Evolutionary conservation across 2,797 vertebrate species (phyloP).

Genomic region (Pangasius mekongensis): DNA sequence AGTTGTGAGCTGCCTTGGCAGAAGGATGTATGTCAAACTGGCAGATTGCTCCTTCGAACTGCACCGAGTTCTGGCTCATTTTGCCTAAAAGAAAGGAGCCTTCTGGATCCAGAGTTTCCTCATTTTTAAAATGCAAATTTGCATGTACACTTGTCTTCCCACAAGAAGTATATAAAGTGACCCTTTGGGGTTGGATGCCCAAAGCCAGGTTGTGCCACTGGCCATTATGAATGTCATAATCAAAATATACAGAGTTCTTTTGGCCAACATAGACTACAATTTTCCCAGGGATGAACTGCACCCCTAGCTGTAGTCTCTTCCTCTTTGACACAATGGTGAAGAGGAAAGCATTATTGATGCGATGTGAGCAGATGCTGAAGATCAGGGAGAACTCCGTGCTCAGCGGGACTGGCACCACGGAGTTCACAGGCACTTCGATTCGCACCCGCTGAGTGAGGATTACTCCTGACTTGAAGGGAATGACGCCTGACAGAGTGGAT

Average conservation of each 20-base stretch:
- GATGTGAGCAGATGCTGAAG: slow-evolving; percentile 90
- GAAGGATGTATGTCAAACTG: slow-evolving; percentile 97
- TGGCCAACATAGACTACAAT: slow-evolving; percentile 85
- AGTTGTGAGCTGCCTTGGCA: slow-evolving; percentile 92
- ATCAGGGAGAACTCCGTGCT: slow-evolving; percentile 84
- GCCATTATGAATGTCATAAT: slow-evolving; percentile 90
- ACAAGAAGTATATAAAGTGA: slow-evolving; percentile 89
- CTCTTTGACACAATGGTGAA: slow-evolving; percentile 85
- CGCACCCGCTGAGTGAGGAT: slow-evolving; percentile 89
- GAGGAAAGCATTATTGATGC: slow-evolving; percentile 92
- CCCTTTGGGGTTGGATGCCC: slow-evolving; percentile 79
- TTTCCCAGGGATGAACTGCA: slow-evolving; percentile 88
- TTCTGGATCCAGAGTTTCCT: slow-evolving; percentile 82
- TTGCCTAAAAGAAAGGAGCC: slow-evolving; percentile 93
- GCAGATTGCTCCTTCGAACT: slow-evolving; percentile 96
- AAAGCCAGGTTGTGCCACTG: slow-evolving; percentile 92
- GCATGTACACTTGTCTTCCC: slow-evolving; percentile 81
- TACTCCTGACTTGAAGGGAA: slow-evolving; percentile 90
- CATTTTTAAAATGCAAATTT: slow-evolving; percentile 83
- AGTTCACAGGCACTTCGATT: slow-evolving; percentile 79
- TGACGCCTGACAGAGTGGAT: slow-evolving; percentile 81
- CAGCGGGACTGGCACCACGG: slow-evolving; percentile 78
- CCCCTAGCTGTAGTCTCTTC: slow-evolving; percentile 88
- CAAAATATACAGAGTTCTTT: slow-evolving; percentile 87
- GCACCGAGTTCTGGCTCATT: slow-evolving; percentile 85